Percentiles rank a stretch among this genome's conserved stretches.
Conservation (phyloP, 2,888 invertebrate genomes). For the Pinctada fucata region DNA sequence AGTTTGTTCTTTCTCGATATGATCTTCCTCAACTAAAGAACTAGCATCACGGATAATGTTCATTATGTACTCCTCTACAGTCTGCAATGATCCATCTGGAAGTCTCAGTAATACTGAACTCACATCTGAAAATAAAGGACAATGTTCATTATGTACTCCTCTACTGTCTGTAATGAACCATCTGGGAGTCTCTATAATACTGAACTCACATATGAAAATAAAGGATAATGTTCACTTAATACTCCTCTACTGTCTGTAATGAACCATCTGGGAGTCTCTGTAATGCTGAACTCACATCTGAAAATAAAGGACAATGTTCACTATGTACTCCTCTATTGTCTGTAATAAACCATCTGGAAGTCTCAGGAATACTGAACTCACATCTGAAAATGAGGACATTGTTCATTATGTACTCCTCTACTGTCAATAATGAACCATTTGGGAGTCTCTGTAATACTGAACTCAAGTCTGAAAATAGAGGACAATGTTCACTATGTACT, state of each 20-base stretch:
- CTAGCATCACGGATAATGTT: constrained; percentile 13
- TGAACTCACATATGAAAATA: neutral
- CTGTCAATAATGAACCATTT: neutral
- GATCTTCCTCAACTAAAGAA: constrained; percentile 5
- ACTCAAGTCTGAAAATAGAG: constrained; percentile 1
- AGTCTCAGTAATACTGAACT: neutral
- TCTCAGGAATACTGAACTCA: too few relatives aligned
- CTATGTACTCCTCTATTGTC: constrained; percentile 29
- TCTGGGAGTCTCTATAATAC: constrained; percentile 11
- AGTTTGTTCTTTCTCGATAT: neutral
- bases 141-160: constrained; percentile 22
- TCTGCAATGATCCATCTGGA: constrained; percentile 28
- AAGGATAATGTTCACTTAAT: constrained; percentile 13
- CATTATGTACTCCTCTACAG: constrained; percentile 29
- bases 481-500: constrained; percentile 21
- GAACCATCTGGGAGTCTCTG: constrained; percentile 21
- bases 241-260: constrained; percentile 29
- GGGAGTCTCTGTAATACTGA: too few relatives aligned
- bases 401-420: too few relatives aligned
- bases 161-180: constrained; percentile 26
- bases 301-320: neutral
- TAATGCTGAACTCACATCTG: too few relatives aligned
- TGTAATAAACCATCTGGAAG: constrained; percentile 28
- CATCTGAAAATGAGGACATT: neutral
- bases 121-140: neutral